Evolutionary conservation across 2,797 vertebrate species (phyloP).

Genomic region (Aselliscus stoliczkanus): DNA sequence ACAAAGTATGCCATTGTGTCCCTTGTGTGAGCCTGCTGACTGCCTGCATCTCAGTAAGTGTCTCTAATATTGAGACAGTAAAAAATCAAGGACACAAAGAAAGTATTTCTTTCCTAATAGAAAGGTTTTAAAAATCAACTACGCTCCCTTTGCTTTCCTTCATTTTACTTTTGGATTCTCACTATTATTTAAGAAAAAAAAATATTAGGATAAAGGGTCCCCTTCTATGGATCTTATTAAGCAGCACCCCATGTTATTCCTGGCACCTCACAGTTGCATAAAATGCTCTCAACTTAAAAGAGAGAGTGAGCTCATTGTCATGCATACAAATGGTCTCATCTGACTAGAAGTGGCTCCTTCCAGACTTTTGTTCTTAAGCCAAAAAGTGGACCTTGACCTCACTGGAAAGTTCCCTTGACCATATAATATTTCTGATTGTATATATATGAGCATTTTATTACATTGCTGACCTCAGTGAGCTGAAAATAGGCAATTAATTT

Average conservation of each 20-base stretch:
- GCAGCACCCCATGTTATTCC: neutral
- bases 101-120: neutral
- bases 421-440: conserved; percentile 22
- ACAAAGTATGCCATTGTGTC: neutral
- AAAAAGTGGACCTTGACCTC: conserved; percentile 19
- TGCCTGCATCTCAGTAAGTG: neutral
- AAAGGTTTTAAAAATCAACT: neutral
- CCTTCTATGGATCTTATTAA: neutral
- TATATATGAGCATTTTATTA: conserved; percentile 58
- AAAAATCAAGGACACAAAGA: neutral
- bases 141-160: neutral
- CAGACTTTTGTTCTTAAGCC: neutral
- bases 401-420: neutral
- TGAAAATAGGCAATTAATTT: conserved; percentile 77
- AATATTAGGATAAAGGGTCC: neutral
- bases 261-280: neutral
- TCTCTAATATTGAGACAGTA: neutral
- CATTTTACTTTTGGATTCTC: neutral
- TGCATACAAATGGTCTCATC: neutral
- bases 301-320: neutral
- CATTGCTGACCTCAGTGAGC: conserved; percentile 25
- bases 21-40: neutral
- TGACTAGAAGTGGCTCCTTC: conserved; percentile 7
- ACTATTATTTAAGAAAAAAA: neutral
- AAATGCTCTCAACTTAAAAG: neutral